Percentiles rank a stretch among this genome's conserved stretches.
Conservation (phyloP, 2,888 invertebrate genomes). For the Gari tellinella region DNA sequence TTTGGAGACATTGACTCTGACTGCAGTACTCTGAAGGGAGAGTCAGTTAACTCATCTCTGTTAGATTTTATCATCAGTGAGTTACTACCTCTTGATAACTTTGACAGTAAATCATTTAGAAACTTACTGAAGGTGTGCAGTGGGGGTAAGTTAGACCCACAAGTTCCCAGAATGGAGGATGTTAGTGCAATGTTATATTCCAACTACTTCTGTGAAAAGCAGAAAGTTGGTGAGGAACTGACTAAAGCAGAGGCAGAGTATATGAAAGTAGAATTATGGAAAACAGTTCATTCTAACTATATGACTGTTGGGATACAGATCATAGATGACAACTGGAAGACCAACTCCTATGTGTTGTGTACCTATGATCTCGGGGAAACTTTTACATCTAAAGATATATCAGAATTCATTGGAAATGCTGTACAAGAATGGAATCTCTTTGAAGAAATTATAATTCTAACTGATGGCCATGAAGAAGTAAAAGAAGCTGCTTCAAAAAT, state of each 20-base stretch:
- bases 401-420: slow-evolving; percentile 1
- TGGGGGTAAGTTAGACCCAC: no score
- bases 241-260: slow-evolving; percentile 33
- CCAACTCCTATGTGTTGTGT: slow-evolving; percentile 24
- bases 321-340: slow-evolving; percentile 40
- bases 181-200: no score
- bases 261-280: slow-evolving; percentile 56
- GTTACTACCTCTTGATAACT: neutral
- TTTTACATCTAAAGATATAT: slow-evolving; percentile 3
- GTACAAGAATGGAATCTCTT: slow-evolving; percentile 15
- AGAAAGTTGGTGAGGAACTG: slow-evolving; percentile 25
- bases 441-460: slow-evolving; percentile 27
- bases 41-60: no score
- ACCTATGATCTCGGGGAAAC: no score
- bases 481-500: slow-evolving; percentile 7
- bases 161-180: no score
- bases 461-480: slow-evolving; percentile 12
- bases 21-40: no score
- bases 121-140: slow-evolving; percentile 43
- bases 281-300: slow-evolving; percentile 30
- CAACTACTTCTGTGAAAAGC: slow-evolving; percentile 1
- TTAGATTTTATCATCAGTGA: no score
- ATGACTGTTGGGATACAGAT: slow-evolving; percentile 45
- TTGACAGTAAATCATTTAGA: slow-evolving; percentile 54
- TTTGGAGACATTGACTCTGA: no score